phyloP scores from a whole-genome alignment of 2,888 invertebrate genomes.

The Caenorhabditis sp. region DNA sequence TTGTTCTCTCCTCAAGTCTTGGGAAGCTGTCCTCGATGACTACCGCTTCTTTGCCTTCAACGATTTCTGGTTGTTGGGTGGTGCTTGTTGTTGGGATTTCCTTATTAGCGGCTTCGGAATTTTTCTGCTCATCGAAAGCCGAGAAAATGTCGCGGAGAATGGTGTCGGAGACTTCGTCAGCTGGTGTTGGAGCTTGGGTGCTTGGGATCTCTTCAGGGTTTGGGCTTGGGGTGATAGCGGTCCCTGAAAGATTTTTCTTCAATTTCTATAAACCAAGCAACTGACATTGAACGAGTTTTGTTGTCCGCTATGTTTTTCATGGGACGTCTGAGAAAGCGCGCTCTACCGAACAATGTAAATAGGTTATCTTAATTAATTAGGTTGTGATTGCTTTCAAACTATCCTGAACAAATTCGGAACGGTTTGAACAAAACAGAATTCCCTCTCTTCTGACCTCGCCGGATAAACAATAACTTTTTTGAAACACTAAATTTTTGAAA shows the following conservation, averaged over 20 bases:
- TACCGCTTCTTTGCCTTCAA: slow-evolving; percentile 40
- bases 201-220: slow-evolving; percentile 24
- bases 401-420: too few species aligned
- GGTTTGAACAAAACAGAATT: too few species aligned
- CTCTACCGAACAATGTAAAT: too few species aligned
- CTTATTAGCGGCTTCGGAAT: slow-evolving; percentile 19
- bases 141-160: slow-evolving; percentile 51
- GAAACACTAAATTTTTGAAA: too few species aligned
- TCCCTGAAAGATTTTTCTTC: slow-evolving; percentile 21
- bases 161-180: slow-evolving; percentile 39
- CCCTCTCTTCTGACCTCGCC: too few species aligned
- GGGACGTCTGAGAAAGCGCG: too few species aligned
- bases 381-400: too few species aligned
- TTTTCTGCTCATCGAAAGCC: slow-evolving; percentile 48
- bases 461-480: too few species aligned
- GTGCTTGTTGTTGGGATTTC: background rate
- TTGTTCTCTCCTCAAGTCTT: slow-evolving; percentile 46
- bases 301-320: too few species aligned
- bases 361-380: too few species aligned
- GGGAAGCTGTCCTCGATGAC: slow-evolving; percentile 54
- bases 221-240: slow-evolving; percentile 49
- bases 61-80: slow-evolving; percentile 15
- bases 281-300: too few species aligned
- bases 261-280: too few species aligned
- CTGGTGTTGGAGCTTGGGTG: slow-evolving; percentile 15